phyloP scores from a whole-genome alignment of 2,797 vertebrate species.

The Falco peregrinus region DNA sequence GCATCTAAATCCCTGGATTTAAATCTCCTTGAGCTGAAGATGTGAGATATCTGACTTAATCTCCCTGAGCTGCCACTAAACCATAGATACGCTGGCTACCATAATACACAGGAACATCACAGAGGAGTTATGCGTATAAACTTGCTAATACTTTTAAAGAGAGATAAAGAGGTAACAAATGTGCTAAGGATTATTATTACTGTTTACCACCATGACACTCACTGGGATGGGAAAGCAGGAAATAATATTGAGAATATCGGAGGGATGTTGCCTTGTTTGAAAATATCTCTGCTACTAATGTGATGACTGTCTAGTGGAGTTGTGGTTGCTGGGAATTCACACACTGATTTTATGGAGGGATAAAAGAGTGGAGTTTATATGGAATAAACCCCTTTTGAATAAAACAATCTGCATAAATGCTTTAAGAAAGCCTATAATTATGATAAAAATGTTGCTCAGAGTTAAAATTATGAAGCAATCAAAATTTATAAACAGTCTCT shows the following conservation, averaged over 20 bases:
- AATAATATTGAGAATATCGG: background rate
- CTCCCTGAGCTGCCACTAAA: background rate
- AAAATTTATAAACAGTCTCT: conserved; percentile 87
- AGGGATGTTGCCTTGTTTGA: background rate
- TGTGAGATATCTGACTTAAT: background rate
- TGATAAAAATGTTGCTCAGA: conserved; percentile 88
- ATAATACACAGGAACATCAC: background rate
- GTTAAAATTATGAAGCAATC: conserved; percentile 88
- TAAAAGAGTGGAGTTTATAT: conserved; percentile 79
- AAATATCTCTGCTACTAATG: conserved; percentile 14
- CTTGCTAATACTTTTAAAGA: background rate
- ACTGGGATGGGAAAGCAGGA: background rate
- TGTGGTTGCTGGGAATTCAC: conserved; percentile 68
- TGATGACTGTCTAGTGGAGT: conserved; percentile 56
- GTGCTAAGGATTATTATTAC: background rate
- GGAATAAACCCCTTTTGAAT: conserved; percentile 83
- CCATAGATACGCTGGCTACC: background rate
- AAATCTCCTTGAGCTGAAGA: background rate
- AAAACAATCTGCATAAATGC: conserved; percentile 85
- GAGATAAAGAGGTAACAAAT: background rate
- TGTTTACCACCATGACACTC: background rate
- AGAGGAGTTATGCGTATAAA: background rate
- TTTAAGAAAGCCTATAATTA: conserved; percentile 87
- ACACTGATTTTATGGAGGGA: conserved; percentile 76
- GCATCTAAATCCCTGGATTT: background rate